These are phyloP conservation scores for Gulo gulo DNA, from an alignment of 2,113 vertebrate genomes.

Conservation along the genomic window DNA sequence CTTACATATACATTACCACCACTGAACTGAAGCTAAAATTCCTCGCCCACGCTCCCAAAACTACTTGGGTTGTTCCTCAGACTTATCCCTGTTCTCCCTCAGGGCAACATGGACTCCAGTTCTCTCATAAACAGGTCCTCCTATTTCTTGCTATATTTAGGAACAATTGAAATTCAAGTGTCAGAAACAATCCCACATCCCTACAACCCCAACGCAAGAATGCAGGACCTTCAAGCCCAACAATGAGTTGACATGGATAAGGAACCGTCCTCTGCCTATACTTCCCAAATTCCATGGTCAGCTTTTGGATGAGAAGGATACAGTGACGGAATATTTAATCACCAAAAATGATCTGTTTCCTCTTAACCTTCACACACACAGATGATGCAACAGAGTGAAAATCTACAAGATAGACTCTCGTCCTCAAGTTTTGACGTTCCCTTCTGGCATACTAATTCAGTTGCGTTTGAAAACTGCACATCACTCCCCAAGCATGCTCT, in stretches of 20 bases:
- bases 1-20: not conserved
- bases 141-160: not conserved
- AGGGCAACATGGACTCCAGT: not conserved
- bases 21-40: not conserved
- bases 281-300: not conserved
- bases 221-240: not conserved
- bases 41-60: not conserved
- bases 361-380: not conserved
- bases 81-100: not conserved
- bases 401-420: not conserved
- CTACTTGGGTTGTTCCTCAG: not conserved
- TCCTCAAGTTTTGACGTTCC: not conserved
- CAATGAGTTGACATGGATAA: not conserved
- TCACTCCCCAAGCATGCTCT: not conserved
- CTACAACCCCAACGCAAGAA: not conserved
- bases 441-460: not conserved
- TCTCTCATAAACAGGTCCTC: not conserved
- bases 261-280: not conserved
- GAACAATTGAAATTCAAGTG: not conserved
- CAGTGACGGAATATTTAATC: not conserved
- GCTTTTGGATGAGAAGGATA: not conserved
- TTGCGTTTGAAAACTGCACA: not conserved
- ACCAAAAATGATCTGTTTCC: not conserved
- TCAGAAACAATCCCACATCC: not conserved
- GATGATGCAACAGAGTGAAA: not conserved